A percentile compares a stretch with the other conserved stretches of the same genome.
These are phyloP conservation scores for Trichopria drosophilae DNA, from an alignment of 2,888 invertebrate species.

Conservation along the genomic window DNA sequence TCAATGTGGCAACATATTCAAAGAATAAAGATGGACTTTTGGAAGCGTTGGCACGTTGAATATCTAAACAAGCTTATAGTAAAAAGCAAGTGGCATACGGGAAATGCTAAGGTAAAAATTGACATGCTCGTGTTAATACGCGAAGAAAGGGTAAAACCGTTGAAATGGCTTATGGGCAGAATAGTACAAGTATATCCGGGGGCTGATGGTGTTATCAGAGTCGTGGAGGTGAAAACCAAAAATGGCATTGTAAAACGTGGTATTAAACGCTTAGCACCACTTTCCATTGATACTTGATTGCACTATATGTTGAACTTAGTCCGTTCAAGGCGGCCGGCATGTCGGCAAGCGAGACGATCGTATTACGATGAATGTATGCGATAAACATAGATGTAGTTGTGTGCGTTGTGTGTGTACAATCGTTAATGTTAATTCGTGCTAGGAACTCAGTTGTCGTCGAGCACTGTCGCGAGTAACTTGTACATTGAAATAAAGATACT, in stretches of 20 bases:
- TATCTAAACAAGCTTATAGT: constrained; percentile 3
- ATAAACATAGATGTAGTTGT: no score
- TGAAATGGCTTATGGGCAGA: constrained; percentile 15
- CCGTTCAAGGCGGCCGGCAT: constrained; percentile 4
- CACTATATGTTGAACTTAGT: constrained; percentile 2
- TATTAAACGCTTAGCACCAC: neutral
- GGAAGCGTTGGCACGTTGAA: neutral
- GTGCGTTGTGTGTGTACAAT: no score
- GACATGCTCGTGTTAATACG: neutral
- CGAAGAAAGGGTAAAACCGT: constrained; percentile 6
- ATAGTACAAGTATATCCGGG: neutral
- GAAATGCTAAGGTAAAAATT: constrained; percentile 3
- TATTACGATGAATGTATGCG: no score
- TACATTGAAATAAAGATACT: no score
- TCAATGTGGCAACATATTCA: constrained; percentile 3
- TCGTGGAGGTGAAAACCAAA: neutral
- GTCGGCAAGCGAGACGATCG: no score
- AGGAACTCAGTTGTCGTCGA: no score
- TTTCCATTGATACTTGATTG: neutral
- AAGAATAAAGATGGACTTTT: constrained; percentile 4
- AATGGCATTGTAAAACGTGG: constrained; percentile 1
- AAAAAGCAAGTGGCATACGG: constrained; percentile 1
- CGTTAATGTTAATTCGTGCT: no score
- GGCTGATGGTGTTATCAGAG: neutral
- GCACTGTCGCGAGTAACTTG: no score